Evolutionary conservation across 1,140 invertebrate species (phyloP), one percentile per base, ranked within the genome.

Genomic region (Solenopsis fugax): DNA sequence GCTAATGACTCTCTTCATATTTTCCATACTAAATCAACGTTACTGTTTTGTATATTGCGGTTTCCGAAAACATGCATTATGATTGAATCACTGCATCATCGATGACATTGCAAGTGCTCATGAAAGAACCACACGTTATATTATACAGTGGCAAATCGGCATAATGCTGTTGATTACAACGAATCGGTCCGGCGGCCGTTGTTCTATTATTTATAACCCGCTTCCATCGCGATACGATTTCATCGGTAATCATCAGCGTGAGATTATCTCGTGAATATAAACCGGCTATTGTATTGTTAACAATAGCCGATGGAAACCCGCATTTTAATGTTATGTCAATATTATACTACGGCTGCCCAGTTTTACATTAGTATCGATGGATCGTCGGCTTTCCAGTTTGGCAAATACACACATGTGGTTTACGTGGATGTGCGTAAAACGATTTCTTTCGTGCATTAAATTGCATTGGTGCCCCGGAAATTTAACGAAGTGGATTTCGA

Each of bases 251-350:
- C 67, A 81, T 81, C 78, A 71, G 78, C 34, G 52, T 58, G 78
- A 81, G 78, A 81, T 81, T 81, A 81, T 81, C 78, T 81, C 78
- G 62, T 72, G 65, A 81, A 81, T 81, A 81, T 81, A 81, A 81
- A 81, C 78, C 78, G 65, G 34, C 50, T 72, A 81, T 81, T 81
- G 78, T 81, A 81, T 81, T 72, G 78, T 45, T 81, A 81, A 81
- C 78, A 81, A 81, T 81, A 81, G 65, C 64, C 65, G 50, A 81
- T 81, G 65, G 37, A 71, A 72, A 52, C 65, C 78, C 65, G 78
- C 78, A 81, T 81, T 72, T 81, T 81, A 81, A 81, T 81, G 78
- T 81, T 81, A 56, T 81, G 78, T 81, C 65, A 81, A 72, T 81
- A 81, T 81, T 81, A 58, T 81, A 81, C 48, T 45, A 81, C 12